Conservation (phyloP, 2,113 vertebrate genomes). For the Datnioides undecimradiatus region DNA sequence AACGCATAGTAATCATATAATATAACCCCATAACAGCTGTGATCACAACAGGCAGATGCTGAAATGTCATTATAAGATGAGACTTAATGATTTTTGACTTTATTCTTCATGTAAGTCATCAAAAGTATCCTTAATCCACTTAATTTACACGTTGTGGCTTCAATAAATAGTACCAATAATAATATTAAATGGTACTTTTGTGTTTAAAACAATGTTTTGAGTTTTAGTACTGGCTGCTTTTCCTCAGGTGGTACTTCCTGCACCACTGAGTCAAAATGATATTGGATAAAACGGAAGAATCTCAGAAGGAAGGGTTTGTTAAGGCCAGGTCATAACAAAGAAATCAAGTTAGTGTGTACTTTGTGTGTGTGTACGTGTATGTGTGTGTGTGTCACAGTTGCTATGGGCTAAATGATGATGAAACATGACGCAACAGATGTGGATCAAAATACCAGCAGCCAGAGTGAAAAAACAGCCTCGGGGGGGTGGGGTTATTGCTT, state of each 20-base stretch:
- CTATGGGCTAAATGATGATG: constrained; percentile 5
- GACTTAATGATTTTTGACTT: too few relatives aligned
- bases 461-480: neutral
- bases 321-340: neutral
- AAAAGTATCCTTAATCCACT: too few relatives aligned
- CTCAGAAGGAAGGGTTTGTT: neutral
- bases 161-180: too few relatives aligned
- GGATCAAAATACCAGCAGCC: neutral
- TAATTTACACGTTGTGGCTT: too few relatives aligned
- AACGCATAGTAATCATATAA: too few relatives aligned
- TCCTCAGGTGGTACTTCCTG: neutral
- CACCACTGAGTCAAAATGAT: neutral
- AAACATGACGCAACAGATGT: constrained; percentile 13
- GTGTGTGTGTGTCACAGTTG: neutral
- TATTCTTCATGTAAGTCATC: too few relatives aligned
- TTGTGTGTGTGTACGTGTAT: neutral
- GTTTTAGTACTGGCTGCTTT: too few relatives aligned
- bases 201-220: too few relatives aligned
- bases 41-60: too few relatives aligned
- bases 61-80: too few relatives aligned
- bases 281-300: neutral
- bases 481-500: neutral
- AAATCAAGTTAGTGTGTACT: neutral
- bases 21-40: too few relatives aligned
- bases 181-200: too few relatives aligned